Evolutionary conservation across 2,113 vertebrate genomes (phyloP), one percentile per base, ranked within the genome.

Genomic region (Centrocercus urophasianus): DNA sequence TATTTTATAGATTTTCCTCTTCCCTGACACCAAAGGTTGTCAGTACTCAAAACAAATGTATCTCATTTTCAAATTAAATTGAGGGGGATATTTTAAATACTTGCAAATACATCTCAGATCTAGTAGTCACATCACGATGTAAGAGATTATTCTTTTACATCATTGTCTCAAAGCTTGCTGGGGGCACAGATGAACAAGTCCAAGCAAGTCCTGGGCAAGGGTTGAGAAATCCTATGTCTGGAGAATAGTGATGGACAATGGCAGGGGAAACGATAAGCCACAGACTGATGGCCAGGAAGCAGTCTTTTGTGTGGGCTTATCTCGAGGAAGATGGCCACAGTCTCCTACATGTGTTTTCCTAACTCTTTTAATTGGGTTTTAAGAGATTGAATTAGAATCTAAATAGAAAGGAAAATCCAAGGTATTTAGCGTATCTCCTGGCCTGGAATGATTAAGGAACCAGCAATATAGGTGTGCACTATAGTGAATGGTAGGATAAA

Each of bases 71-170:
- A 71, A 19, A 32, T 81, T 75, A 22, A 34, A 67, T 60, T 71
- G 8, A 64, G 6, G 0, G 0, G 4, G 6, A 1, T 77, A 48
- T 45, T 15, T 73, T 27, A 27, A 83, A 12, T 28, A 88, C 8
- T 7, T 88, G 43, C 25, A 76, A 83, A 11, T 4, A 48, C 1
- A 57, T 86, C 22, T 34, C 14, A 74, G n/a, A 60, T 22, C 11
- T 60, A 32, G 2, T 27, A 20, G 42, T 63, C 32, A 59, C n/a
- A n/a, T n/a, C 0, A 1, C 8, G 14, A 52, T 47, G 7, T 36
- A 40, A 40, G 40, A 40, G 40, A 40, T 40, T 40, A 40, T 40
- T 40, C 40, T 40, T 40, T 40, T 40, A 40, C 40, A 40, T 40
- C 40, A 40, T 40, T 40, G 40, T 40, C 40, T 40, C 40, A 40